Evolutionary conservation across 2,113 vertebrate species (phyloP).

Genomic region (Azemiops feae): DNA sequence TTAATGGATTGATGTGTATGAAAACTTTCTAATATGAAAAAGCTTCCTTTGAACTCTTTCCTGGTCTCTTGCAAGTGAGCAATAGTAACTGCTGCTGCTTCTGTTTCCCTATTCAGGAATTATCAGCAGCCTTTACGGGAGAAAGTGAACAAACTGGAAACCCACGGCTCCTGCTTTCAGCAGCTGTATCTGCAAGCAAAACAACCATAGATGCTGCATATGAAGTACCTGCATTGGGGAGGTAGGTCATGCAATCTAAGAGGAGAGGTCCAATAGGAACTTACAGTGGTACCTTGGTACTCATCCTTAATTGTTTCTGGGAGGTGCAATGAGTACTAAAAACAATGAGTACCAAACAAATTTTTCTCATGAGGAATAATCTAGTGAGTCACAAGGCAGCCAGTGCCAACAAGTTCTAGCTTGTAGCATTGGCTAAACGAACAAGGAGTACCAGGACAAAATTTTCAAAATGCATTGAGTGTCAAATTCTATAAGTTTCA

Average conservation of each 20-base stretch:
- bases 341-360: neutral
- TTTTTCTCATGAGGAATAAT: neutral
- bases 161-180: slow-evolving; percentile 69
- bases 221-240: slow-evolving; percentile 24
- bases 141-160: slow-evolving; percentile 61
- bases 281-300: neutral
- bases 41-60: neutral
- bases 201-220: slow-evolving; percentile 50
- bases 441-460: neutral
- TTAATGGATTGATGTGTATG: neutral
- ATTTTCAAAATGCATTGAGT: neutral
- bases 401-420: neutral
- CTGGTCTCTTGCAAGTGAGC: neutral
- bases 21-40: neutral
- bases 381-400: neutral
- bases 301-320: neutral
- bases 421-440: neutral
- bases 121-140: slow-evolving; percentile 55
- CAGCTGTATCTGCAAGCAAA: slow-evolving; percentile 70
- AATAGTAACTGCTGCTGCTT: neutral
- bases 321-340: neutral
- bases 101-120: slow-evolving; percentile 4
- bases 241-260: slow-evolving; percentile 24
- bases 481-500: neutral
- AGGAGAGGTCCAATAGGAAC: neutral